Evolutionary conservation across 1,140 invertebrate genomes (phyloP), one percentile per base, ranked within the genome.

Genomic region (Hylyphantes graminicola): DNA sequence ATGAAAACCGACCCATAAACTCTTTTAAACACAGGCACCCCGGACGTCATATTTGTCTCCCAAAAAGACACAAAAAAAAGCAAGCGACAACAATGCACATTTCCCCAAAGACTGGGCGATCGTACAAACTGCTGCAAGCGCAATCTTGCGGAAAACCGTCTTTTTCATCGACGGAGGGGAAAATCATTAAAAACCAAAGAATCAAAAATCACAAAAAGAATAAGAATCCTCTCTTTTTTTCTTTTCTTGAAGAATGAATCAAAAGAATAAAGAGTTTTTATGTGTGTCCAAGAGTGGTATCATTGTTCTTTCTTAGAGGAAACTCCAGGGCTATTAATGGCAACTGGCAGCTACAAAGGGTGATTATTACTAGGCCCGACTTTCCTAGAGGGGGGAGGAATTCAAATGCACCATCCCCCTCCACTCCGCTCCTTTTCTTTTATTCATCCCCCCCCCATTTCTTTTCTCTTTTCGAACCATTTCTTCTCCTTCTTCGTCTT

Each of bases 151-250:
- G 59, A 57, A 57, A 51, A 57, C 55, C 55, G 65, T 80, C 65
- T 80, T 70, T 80, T 80, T 80, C 77, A 80, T 80, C 77, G 70
- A 67, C 35, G 50, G 54, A 70, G 61, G 51, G 77, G 70, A 80
- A 78, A 80, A 80, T 80, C 77, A 80, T 80, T 80, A 80, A 80
- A 80, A 80, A 80, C 70, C 65, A 80, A 61, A n/a, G 74, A 76
- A 50, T 15, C 15, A 64, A 76, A 76, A 50, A 1, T 35, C 35
- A 1, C 35, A 35, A 35, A 35, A 35, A 35, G 35, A 35, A 35
- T 35, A 35, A 35, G 35, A 35, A 35, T 35, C 35, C 35, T 35
- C 35, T 35, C 35, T 35, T 35, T 35, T 35, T 35, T 35, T 35
- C 5, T 35, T 35, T 35, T 35, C 1, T 35, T 35, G 35, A 21